Evolutionary conservation across 2,113 vertebrate species (phyloP).

Genomic region (Probosciger aterrimus): DNA sequence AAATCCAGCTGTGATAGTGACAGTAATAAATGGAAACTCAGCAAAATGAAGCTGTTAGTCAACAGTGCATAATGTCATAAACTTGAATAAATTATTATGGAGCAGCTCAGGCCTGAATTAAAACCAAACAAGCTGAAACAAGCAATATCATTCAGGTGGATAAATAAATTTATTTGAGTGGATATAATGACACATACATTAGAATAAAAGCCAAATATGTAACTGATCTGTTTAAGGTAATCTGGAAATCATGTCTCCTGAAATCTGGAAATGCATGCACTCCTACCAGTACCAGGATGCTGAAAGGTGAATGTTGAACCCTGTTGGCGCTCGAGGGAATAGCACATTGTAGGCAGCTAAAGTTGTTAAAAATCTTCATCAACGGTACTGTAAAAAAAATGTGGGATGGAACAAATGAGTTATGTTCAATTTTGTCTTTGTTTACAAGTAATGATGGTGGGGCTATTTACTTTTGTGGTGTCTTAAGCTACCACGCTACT

Average conservation of each 20-base stretch:
- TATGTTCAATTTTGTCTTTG: not conserved
- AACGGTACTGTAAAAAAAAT: not conserved
- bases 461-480: not conserved
- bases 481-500: not conserved
- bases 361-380: not conserved
- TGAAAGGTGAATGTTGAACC: not conserved
- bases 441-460: not conserved
- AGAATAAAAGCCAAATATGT: not conserved
- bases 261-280: too few species aligned
- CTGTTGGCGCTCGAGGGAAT: not conserved
- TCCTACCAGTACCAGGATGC: not conserved
- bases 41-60: conserved; percentile 50
- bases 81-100: conserved; percentile 1
- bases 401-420: not conserved
- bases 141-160: not conserved
- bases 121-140: conserved; percentile 20
- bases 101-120: not conserved
- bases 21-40: conserved; percentile 52
- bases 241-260: not conserved
- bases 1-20: conserved; percentile 19
- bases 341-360: not conserved
- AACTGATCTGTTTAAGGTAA: not conserved
- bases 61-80: conserved; percentile 24
- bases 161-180: not conserved
- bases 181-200: not conserved